Evolutionary conservation across 2,888 invertebrate species (phyloP).

Genomic region (Drosophila melanocephala): DNA sequence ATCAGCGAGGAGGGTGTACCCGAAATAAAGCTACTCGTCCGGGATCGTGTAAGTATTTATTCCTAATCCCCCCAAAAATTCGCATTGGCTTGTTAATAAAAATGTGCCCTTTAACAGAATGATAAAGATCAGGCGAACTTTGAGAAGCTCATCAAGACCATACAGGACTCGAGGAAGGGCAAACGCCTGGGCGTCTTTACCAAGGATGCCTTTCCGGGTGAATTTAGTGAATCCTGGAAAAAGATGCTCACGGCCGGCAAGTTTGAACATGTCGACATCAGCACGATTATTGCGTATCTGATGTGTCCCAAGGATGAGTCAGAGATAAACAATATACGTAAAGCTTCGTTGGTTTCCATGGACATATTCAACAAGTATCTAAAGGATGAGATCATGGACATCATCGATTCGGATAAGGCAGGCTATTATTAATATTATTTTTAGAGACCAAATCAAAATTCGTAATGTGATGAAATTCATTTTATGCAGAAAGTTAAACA

Average conservation of each 20-base stretch:
- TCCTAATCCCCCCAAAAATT: not conserved
- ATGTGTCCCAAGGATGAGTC: constrained; percentile 98
- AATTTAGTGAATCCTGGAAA: constrained; percentile 97
- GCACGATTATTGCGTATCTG: constrained; percentile 92
- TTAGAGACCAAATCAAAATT: not conserved
- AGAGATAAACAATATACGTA: constrained; percentile 95
- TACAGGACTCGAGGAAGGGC: constrained; percentile 95
- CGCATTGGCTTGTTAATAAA: not conserved
- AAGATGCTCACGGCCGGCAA: constrained; percentile 90
- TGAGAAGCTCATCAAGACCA: constrained; percentile 90
- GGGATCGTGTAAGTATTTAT: constrained; percentile 92
- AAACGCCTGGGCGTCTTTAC: constrained; percentile 95
- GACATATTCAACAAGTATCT: constrained; percentile 98
- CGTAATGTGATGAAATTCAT: not conserved
- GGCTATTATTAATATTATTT: not conserved
- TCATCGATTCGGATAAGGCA: constrained; percentile 98
- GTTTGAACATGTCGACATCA: constrained; percentile 95
- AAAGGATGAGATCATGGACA: constrained; percentile 99
- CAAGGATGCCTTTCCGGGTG: constrained; percentile 97
- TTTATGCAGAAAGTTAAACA: constrained; percentile 96
- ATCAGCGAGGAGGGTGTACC: constrained; percentile 94
- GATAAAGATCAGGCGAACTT: constrained; percentile 98
- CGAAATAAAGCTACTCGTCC: constrained; percentile 92
- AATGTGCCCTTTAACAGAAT: constrained; percentile 85
- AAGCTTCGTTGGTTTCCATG: constrained; percentile 96